Conservation (phyloP, 2,888 invertebrate genomes). For the Clistopyga incitator region DNA sequence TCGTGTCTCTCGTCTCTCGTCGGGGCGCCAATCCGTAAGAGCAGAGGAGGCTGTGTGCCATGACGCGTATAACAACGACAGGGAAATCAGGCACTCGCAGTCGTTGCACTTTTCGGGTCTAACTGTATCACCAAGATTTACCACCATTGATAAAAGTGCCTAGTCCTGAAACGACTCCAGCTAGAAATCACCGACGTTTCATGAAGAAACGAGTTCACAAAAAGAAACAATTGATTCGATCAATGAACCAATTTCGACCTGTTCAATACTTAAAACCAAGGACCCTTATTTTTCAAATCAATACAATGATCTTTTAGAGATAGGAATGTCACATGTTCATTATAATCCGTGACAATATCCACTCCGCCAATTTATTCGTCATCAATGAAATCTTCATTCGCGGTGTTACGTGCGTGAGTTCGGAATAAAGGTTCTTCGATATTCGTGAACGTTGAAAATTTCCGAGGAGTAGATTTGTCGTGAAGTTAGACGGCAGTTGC, state of each 20-base stretch:
- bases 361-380: no score
- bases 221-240: no score
- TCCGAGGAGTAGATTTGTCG: background rate
- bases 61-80: conserved; percentile 6
- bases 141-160: no score
- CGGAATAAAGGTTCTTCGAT: background rate
- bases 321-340: no score
- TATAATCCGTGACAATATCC: no score
- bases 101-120: background rate
- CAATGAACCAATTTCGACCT: no score
- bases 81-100: background rate
- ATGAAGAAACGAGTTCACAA: no score
- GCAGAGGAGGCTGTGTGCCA: conserved; percentile 20
- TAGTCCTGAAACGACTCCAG: background rate
- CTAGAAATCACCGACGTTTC: no score
- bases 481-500: conserved; percentile 3
- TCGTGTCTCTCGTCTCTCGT: conserved; percentile 11
- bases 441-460: background rate
- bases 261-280: no score
- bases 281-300: no score
- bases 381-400: background rate
- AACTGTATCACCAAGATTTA: background rate
- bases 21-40: conserved; percentile 46
- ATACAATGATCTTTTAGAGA: no score
- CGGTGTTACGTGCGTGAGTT: background rate